Evolutionary conservation across 2,797 vertebrate genomes (phyloP).

Genomic region (Limosa lapponica): DNA sequence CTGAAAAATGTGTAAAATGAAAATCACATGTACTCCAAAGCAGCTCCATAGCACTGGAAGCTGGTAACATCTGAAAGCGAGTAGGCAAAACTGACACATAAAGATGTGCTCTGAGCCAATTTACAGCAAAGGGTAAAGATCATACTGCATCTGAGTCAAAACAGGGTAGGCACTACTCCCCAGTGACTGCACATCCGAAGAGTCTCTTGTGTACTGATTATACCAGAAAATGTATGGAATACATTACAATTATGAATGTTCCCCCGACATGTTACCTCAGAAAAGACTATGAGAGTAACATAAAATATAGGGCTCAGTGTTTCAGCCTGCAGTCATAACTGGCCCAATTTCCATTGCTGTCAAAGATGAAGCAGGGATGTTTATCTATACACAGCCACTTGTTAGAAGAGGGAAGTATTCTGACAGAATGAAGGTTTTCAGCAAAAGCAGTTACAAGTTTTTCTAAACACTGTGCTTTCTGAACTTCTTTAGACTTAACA

Average conservation of each 20-base stretch:
- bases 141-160: conserved; percentile 5
- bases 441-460: neutral
- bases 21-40: conserved; percentile 49
- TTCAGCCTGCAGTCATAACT: neutral
- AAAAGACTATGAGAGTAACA: neutral
- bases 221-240: conserved; percentile 35
- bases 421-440: neutral
- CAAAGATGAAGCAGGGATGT: neutral
- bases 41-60: neutral
- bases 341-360: neutral
- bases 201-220: neutral
- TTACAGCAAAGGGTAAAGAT: conserved; percentile 59
- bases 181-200: neutral
- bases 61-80: conserved; percentile 57
- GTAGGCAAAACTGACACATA: conserved; percentile 54
- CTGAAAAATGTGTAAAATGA: conserved; percentile 57
- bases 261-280: conserved; percentile 1
- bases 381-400: neutral
- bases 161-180: conserved; percentile 32
- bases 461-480: neutral
- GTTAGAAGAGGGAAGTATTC: neutral
- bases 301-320: neutral
- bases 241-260: conserved; percentile 9
- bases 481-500: neutral
- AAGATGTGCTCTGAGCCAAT: conserved; percentile 53